phyloP scores from a whole-genome alignment of 92 coral and sea anemone genomes.

The Phymanthus crucifer region DNA sequence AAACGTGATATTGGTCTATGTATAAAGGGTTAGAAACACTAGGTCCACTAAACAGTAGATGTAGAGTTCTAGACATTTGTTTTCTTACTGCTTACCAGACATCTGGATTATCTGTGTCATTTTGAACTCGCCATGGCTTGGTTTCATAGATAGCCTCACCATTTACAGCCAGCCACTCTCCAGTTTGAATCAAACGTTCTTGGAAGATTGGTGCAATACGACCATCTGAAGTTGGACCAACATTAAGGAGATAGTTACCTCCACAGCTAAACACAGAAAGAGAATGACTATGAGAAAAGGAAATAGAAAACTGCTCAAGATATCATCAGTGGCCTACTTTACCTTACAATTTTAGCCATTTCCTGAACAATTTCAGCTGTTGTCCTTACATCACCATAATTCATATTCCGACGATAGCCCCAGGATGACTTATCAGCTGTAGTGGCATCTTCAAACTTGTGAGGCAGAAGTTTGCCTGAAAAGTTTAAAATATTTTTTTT shows the following conservation, averaged over 20 bases:
- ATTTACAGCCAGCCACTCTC: conserved; percentile 88
- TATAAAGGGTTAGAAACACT: too few relatives aligned
- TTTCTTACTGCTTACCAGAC: conserved; percentile 69
- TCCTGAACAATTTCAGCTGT: conserved; percentile 55
- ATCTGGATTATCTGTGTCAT: conserved; percentile 72
- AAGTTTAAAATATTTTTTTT: neutral
- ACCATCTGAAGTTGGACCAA: conserved; percentile 95
- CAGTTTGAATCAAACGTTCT: conserved; percentile 89
- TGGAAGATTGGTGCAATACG: conserved; percentile 82
- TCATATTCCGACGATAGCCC: conserved; percentile 81
- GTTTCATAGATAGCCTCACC: conserved; percentile 90
- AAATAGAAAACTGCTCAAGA: too few relatives aligned
- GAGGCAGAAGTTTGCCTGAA: conserved; percentile 65
- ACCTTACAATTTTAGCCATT: conserved; percentile 77
- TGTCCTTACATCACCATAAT: conserved; percentile 56
- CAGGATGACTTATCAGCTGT: conserved; percentile 83
- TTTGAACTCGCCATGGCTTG: conserved; percentile 93
- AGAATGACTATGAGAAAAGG: neutral
- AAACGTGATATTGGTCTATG: too few relatives aligned
- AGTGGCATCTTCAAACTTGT: conserved; percentile 89
- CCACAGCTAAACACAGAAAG: conserved; percentile 70
- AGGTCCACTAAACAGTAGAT: too few relatives aligned
- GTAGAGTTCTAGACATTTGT: neutral
- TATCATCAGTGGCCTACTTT: neutral
- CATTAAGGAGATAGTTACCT: conserved; percentile 85